Evolutionary conservation across 2,113 vertebrate species (phyloP).

Genomic region (Pterocles gutturalis): DNA sequence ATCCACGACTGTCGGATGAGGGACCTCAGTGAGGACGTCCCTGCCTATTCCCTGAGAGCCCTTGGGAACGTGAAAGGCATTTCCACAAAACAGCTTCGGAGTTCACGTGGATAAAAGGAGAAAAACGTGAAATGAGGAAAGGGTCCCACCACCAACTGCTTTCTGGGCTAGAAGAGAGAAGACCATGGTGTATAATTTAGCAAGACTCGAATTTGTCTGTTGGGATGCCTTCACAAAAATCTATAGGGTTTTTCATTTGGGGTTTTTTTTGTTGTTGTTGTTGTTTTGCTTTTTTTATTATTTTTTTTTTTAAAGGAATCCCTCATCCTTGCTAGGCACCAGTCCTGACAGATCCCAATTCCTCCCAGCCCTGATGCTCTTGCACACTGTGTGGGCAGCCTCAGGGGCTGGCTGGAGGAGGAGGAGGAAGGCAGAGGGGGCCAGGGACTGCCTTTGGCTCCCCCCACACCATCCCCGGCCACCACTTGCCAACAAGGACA

Average conservation of each 20-base stretch:
- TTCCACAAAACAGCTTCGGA: not conserved
- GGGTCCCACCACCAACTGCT: not conserved
- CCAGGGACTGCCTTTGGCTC: not conserved
- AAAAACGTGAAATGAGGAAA: not conserved
- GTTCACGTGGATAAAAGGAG: not conserved
- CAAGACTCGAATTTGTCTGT: not conserved
- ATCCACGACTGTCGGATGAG: not conserved
- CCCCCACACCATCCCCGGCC: fast-evolving
- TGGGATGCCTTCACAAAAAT: not conserved
- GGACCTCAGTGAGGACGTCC: not conserved
- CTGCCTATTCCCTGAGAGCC: not conserved
- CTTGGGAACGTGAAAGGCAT: not conserved
- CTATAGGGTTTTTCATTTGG: fast-evolving
- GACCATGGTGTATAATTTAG: not conserved
- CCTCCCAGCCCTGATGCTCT: not conserved
- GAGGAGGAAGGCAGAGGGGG: not conserved
- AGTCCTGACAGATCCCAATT: not conserved
- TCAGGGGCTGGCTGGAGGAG: not conserved
- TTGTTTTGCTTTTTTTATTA: too few relatives aligned
- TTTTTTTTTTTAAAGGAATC: not conserved
- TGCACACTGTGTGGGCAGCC: not conserved
- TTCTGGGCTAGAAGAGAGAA: not conserved
- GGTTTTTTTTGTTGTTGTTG: too few relatives aligned
- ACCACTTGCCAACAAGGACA: not conserved
- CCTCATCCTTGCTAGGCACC: not conserved